phyloP scores from a whole-genome alignment of 2,113 vertebrate species.

The Pipra filicauda region DNA sequence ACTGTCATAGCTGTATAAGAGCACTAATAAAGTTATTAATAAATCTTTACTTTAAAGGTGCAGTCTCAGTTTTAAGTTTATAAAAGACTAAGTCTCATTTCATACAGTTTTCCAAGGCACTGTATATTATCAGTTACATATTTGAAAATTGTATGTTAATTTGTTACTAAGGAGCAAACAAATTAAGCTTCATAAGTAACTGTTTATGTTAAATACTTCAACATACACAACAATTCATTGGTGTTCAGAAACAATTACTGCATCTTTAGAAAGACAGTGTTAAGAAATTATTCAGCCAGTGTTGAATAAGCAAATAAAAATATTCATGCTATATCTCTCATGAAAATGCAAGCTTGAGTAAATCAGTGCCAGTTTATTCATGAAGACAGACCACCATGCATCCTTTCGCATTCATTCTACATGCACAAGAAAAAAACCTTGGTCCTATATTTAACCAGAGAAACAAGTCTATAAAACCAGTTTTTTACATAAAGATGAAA shows the following conservation, averaged over 20 bases:
- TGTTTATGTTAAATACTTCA: neutral
- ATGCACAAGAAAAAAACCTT: conserved; percentile 65
- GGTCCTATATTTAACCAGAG: neutral
- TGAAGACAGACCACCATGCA: conserved; percentile 72
- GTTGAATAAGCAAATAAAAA: conserved; percentile 75
- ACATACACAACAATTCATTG: conserved; percentile 38
- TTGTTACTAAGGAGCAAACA: conserved; percentile 58
- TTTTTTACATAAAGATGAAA: conserved; percentile 13
- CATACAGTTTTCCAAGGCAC: conserved; percentile 46
- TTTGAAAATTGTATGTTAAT: conserved; percentile 39
- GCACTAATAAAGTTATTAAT: conserved; percentile 65
- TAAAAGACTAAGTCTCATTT: conserved; percentile 45
- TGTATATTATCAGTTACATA: conserved; percentile 38
- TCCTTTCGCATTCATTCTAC: conserved; percentile 62
- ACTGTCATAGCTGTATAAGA: conserved; percentile 71
- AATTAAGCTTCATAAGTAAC: conserved; percentile 48
- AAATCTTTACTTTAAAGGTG: conserved; percentile 76
- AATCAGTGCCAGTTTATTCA: conserved; percentile 66
- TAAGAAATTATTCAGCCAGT: conserved; percentile 76
- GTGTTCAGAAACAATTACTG: conserved; percentile 63
- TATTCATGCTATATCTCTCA: conserved; percentile 70
- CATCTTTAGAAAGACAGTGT: conserved; percentile 77
- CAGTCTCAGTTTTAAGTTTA: conserved; percentile 71
- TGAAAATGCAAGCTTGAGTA: conserved; percentile 70
- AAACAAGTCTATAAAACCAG: conserved; percentile 29